phyloP scores from a whole-genome alignment of 2,888 invertebrate genomes.

The Zeuzera pyrina region DNA sequence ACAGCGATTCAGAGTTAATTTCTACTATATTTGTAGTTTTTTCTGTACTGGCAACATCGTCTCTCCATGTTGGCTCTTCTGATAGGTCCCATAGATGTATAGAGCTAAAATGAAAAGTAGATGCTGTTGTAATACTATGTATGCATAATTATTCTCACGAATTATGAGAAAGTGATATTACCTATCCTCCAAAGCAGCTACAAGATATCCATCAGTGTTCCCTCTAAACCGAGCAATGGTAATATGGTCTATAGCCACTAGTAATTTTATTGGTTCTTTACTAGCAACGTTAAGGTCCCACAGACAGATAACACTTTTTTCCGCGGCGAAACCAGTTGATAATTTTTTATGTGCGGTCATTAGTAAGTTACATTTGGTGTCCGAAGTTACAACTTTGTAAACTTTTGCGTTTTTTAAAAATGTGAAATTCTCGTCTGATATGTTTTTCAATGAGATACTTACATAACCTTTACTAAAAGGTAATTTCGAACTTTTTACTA shows the following conservation, averaged over 20 bases:
- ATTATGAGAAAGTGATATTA: conserved; percentile 18
- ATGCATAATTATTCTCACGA: conserved; percentile 1
- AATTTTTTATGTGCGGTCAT: conserved; percentile 40
- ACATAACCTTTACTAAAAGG: conserved; percentile 51
- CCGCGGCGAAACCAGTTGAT: conserved; percentile 13
- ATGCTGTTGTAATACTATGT: not conserved
- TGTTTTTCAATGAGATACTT: conserved; percentile 28
- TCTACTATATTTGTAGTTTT: conserved; percentile 28
- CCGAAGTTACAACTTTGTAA: conserved; percentile 35
- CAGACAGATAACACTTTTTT: conserved; percentile 41
- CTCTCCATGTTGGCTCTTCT: conserved; percentile 40
- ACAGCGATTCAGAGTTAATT: conserved; percentile 21
- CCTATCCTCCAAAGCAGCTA: conserved; percentile 55
- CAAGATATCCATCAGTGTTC: conserved; percentile 43
- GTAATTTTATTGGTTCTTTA: conserved; percentile 40
- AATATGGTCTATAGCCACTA: conserved; percentile 47
- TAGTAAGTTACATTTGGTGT: conserved; percentile 41
- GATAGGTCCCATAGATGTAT: conserved; percentile 59
- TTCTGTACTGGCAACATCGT: too few relatives aligned
- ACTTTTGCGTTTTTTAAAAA: conserved; percentile 37
- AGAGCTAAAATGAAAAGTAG: conserved; percentile 30
- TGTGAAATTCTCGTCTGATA: conserved; percentile 21
- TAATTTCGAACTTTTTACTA: conserved; percentile 32
- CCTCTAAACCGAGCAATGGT: conserved; percentile 40
- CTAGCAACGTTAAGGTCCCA: conserved; percentile 52